Percentiles rank a stretch among this genome's conserved stretches.
These are phyloP conservation scores for Micrasema minimum DNA, from an alignment of 1,140 invertebrate species.

Conservation along the genomic window DNA sequence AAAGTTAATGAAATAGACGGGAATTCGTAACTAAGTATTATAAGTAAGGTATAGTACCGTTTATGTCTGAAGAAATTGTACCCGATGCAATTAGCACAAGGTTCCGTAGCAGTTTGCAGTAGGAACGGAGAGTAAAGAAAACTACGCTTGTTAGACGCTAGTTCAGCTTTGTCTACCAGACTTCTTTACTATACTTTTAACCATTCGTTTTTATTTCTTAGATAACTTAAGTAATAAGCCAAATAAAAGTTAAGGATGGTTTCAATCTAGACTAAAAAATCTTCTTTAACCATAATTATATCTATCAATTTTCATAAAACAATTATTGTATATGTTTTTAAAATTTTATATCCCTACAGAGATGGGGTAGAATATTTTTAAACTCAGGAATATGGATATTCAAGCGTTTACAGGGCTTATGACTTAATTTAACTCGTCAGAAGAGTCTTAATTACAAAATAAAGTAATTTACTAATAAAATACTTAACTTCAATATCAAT, in stretches of 20 bases:
- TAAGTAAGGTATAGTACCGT: constrained; percentile 26
- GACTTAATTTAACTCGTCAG: no score
- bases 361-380: no score
- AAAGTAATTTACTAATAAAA: no score
- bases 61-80: constrained; percentile 33
- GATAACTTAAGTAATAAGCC: constrained; percentile 8
- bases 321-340: no score
- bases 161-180: constrained; percentile 45
- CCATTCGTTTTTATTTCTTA: constrained; percentile 14
- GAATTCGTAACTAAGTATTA: constrained; percentile 36
- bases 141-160: constrained; percentile 33
- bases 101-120: constrained; percentile 38
- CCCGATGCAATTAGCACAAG: constrained; percentile 48
- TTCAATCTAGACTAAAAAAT: background rate
- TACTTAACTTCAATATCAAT: no score
- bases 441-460: no score
- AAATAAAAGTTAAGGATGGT: constrained; percentile 10
- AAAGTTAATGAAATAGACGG: constrained; percentile 35
- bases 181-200: constrained; percentile 26
- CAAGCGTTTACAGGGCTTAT: no score
- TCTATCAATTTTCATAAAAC: no score
- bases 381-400: no score
- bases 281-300: no score
- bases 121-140: constrained; percentile 46
- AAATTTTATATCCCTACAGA: no score